phyloP scores from a whole-genome alignment of 2,113 vertebrate species.

The Daubentonia madagascariensis region DNA sequence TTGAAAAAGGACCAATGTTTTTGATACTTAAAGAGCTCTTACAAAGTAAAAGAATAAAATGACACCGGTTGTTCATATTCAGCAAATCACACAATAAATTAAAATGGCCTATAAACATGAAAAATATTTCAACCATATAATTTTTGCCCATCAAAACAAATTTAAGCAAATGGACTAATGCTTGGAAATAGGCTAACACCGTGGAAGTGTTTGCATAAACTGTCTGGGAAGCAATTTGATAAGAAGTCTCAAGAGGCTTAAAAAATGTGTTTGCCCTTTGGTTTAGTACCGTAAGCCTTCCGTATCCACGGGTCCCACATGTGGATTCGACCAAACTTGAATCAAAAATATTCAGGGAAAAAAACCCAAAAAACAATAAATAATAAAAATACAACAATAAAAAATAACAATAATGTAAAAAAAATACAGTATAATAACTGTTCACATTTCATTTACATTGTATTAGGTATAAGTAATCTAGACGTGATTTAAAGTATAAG shows the following conservation, averaged over 20 bases:
- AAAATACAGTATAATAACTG: background rate
- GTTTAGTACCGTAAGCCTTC: background rate
- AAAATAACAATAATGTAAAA: background rate
- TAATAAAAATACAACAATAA: background rate
- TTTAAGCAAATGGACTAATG: background rate
- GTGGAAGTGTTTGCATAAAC: background rate
- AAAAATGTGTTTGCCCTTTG: background rate
- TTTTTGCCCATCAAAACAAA: background rate
- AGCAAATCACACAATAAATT: background rate
- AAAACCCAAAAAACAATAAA: background rate
- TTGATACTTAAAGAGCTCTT: background rate
- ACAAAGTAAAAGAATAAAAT: background rate
- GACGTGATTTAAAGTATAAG: background rate
- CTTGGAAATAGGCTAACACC: background rate
- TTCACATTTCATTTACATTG: background rate
- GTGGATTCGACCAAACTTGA: background rate
- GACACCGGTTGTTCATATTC: background rate
- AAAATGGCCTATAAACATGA: background rate
- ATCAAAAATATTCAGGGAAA: background rate
- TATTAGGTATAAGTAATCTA: background rate
- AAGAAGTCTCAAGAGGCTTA: background rate
- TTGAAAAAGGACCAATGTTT: background rate
- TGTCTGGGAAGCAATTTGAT: background rate
- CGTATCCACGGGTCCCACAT: background rate
- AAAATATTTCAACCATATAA: background rate